Evolutionary conservation across 2,113 vertebrate species (phyloP), one percentile per base, ranked within the genome.

Genomic region (Otis tarda): DNA sequence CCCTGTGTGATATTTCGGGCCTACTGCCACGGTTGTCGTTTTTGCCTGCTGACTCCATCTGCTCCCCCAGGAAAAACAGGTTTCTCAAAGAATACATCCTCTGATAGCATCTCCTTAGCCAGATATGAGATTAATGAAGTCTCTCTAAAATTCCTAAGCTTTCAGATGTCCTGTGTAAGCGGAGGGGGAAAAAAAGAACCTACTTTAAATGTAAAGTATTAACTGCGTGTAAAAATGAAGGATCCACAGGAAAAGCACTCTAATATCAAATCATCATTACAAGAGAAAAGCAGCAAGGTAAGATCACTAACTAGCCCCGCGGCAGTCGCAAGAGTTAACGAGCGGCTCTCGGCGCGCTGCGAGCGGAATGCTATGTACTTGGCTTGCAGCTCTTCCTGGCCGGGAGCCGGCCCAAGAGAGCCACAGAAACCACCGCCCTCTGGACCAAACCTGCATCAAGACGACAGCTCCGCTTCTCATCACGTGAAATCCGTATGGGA

Each of bases 321-420:
- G 43, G 15, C 43, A 65, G 47, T 1, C 4, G 4, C 52, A 61
- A 23, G 68, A 69, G 84, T 65, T 87, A 79, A 91, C 9, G 2
- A 5, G 2, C 5, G 31, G 14, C 30, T 75, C 23, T 17, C 6
- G 2, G 64, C 15, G 28, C 43, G n/a, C 37, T 47, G 25, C 6
- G 50, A 52, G 27, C 28, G 80, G 67, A 93, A 95, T 30, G 19
- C 18, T 82, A 63, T 63, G 63, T 67, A 65, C 63, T 90, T 93
- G 86, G 85, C 88, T 74, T 78, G 39, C 76, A 87, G 63, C 35
- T 84, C 69, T 90, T 94, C 90, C 85, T 89, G 52, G 35, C 64
- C 84, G 86, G 86, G 80, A 96, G 22, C 69, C 84, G 53, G 68
- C 63, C 79, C 94, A 94, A 71, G 73, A 37, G 2, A 89, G 71